phyloP scores from a whole-genome alignment of 2,797 vertebrate genomes.

The Naso thynnoides region DNA sequence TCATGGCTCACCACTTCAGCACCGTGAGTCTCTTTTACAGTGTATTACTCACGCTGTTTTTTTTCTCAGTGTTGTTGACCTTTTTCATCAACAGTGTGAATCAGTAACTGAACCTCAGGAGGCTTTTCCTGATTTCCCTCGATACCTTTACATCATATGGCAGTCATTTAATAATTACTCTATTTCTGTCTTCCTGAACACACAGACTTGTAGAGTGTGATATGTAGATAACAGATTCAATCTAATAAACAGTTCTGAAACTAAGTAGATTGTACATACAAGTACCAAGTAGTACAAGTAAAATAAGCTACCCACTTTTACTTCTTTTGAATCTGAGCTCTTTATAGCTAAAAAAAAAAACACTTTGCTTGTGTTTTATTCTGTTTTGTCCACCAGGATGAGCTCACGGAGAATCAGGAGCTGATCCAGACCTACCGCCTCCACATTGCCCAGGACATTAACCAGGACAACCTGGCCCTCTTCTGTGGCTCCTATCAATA shows the following conservation, averaged over 20 bases:
- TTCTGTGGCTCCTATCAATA: constrained; percentile 93
- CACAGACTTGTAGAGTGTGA: not conserved
- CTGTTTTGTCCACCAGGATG: constrained; percentile 84
- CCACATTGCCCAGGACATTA: constrained; percentile 97
- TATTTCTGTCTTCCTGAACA: constrained; percentile 32
- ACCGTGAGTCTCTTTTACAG: constrained; percentile 86
- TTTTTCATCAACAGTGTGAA: constrained; percentile 32
- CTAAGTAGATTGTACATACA: too few relatives aligned
- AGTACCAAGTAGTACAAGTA: too few relatives aligned
- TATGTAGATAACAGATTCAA: not conserved
- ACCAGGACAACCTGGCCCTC: constrained; percentile 96
- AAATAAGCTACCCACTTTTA: not conserved
- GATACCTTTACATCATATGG: constrained; percentile 25
- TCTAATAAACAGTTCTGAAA: constrained; percentile 19
- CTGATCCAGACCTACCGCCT: constrained; percentile 97
- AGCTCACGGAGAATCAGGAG: constrained; percentile 95
- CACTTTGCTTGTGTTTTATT: not conserved
- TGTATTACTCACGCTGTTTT: not conserved
- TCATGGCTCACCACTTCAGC: constrained; percentile 97
- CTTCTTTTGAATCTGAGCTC: not conserved
- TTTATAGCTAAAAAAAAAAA: not conserved
- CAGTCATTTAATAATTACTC: constrained; percentile 46
- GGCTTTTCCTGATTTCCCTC: constrained; percentile 57
- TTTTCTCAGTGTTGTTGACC: constrained; percentile 7
- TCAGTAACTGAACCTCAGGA: constrained; percentile 12